These are phyloP conservation scores for Seriola rivoliana DNA, from an alignment of 2,113 vertebrate species.

Conservation along the genomic window DNA sequence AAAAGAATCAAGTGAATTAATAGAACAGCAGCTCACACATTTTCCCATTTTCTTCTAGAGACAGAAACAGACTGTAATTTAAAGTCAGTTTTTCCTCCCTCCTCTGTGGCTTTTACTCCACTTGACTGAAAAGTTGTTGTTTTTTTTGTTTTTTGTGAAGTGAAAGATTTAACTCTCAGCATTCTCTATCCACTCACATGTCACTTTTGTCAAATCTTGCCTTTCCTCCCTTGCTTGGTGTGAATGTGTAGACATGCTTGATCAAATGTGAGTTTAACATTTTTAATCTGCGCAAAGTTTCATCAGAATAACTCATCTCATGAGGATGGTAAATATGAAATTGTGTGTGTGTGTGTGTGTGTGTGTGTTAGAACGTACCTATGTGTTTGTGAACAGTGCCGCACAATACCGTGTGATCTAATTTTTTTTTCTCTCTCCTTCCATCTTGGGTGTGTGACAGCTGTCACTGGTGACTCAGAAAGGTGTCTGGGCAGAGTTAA, in stretches of 20 bases:
- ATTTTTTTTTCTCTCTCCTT: conserved; percentile 37
- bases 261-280: conserved; percentile 81
- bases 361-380: conserved; percentile 12
- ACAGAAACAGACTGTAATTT: conserved; percentile 62
- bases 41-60: conserved; percentile 36
- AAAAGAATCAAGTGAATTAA: conserved; percentile 50
- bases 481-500: conserved; percentile 78
- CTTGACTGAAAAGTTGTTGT: conserved; percentile 68
- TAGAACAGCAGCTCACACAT: conserved; percentile 33
- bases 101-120: conserved; percentile 70
- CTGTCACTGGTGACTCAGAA: conserved; percentile 80
- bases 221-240: conserved; percentile 67
- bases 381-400: conserved; percentile 52
- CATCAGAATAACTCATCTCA: conserved; percentile 77
- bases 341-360: conserved; percentile 46
- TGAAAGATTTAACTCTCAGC: conserved; percentile 76
- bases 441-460: conserved; percentile 79
- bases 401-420: conserved; percentile 59
- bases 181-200: conserved; percentile 71
- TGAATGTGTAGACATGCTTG: conserved; percentile 70
- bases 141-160: conserved; percentile 45
- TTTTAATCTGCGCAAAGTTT: conserved; percentile 82
- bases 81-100: conserved; percentile 64
- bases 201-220: conserved; percentile 79
- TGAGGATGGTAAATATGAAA: conserved; percentile 75